A percentile compares a stretch with the other conserved stretches of the same genome.
Conservation (phyloP, 2,888 invertebrate genomes). For the Oscheius onirici region DNA sequence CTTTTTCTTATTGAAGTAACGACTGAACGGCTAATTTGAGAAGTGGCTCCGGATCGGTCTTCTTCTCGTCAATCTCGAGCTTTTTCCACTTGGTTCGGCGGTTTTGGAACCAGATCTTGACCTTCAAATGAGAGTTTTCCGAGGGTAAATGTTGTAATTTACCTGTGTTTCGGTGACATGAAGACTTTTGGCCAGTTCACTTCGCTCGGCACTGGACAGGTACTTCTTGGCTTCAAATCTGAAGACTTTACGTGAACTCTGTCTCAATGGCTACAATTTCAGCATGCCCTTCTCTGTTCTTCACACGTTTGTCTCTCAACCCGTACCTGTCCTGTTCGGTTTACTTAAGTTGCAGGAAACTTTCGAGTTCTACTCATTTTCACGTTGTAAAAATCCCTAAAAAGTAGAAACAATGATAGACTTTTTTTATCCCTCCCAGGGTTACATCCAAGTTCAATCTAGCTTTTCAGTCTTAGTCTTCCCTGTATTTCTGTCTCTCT, state of each 20-base stretch:
- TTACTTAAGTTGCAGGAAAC: too few relatives aligned
- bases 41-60: not conserved
- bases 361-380: too few relatives aligned
- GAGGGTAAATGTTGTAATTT: not conserved
- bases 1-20: constrained; percentile 8
- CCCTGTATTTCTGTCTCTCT: too few relatives aligned
- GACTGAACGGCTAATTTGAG: constrained; percentile 16
- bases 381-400: too few relatives aligned
- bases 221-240: constrained; percentile 92
- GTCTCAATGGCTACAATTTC: not conserved
- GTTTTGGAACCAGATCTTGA: constrained; percentile 97
- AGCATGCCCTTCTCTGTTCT: not conserved
- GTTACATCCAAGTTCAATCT: too few relatives aligned
- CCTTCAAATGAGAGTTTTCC: constrained; percentile 72
- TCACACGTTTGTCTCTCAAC: too few relatives aligned
- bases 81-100: constrained; percentile 98
- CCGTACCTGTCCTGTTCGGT: too few relatives aligned
- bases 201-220: constrained; percentile 89
- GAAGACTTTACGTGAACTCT: not conserved
- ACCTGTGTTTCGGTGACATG: constrained; percentile 97
- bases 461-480: too few relatives aligned
- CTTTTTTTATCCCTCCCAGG: too few relatives aligned
- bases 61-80: constrained; percentile 95
- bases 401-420: too few relatives aligned
- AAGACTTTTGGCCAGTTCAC: constrained; percentile 91